Conservation (phyloP, 2,113 vertebrate genomes). For the Prunella himalayana region DNA sequence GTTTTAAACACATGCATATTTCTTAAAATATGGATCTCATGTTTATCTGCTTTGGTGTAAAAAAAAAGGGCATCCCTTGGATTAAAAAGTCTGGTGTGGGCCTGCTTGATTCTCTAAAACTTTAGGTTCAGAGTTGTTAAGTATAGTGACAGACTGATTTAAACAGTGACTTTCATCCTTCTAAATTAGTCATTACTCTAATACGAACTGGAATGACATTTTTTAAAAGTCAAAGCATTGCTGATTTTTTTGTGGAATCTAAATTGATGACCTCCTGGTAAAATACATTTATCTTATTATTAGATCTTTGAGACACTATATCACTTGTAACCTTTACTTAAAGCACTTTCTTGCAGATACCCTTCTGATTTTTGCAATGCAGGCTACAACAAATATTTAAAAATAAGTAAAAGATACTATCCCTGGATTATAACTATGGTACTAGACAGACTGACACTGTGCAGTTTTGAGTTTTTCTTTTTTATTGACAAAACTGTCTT, state of each 20-base stretch:
- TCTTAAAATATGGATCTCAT: not conserved
- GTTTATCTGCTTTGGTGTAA: not conserved
- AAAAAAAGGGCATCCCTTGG: not conserved
- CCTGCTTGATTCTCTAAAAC: not conserved
- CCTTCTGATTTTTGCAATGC: not conserved
- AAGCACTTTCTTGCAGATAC: not conserved
- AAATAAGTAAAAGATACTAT: not conserved
- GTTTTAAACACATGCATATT: not conserved
- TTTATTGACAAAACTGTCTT: not conserved
- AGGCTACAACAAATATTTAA: not conserved
- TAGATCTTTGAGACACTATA: not conserved
- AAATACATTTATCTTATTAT: slow-evolving; percentile 23
- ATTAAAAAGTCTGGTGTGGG: not conserved
- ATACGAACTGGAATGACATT: not conserved
- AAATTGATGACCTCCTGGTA: not conserved
- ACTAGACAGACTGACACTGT: not conserved
- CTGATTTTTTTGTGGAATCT: slow-evolving; percentile 11
- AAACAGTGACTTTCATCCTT: not conserved
- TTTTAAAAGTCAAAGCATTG: slow-evolving; percentile 37
- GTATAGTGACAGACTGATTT: not conserved
- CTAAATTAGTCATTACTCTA: slow-evolving; percentile 1
- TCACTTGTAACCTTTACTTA: slow-evolving; percentile 2
- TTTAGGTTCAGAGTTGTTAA: not conserved
- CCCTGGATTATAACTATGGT: not conserved
- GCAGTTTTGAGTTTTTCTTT: not conserved